Evolutionary conservation across 2,797 vertebrate species (phyloP).

Genomic region (Aldrovandia affinis): DNA sequence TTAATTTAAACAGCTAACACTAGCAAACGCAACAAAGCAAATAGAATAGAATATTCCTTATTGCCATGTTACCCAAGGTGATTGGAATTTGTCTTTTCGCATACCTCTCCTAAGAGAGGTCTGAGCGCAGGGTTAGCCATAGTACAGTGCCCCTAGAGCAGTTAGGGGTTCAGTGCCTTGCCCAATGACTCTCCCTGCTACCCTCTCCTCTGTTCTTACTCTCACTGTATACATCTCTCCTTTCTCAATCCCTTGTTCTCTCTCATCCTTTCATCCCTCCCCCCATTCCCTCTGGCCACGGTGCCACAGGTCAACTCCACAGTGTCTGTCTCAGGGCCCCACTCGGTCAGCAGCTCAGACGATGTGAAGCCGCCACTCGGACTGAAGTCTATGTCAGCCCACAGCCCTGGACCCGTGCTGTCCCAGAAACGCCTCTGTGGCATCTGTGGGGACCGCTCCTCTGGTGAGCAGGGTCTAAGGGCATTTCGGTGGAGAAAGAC

Average conservation of each 20-base stretch:
- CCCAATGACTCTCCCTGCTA: not conserved
- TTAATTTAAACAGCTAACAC: not conserved
- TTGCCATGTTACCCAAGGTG: too few species aligned
- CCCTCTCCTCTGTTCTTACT: not conserved
- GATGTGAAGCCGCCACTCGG: constrained; percentile 93
- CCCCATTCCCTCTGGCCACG: not conserved
- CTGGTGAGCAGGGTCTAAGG: constrained; percentile 68
- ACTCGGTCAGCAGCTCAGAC: constrained; percentile 87
- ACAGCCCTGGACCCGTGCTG: constrained; percentile 80
- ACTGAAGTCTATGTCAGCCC: constrained; percentile 78
- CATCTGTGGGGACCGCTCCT: constrained; percentile 91
- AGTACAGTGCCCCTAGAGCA: too few species aligned
- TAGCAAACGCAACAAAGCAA: not conserved
- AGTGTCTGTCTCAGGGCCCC: constrained; percentile 87
- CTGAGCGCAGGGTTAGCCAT: too few species aligned
- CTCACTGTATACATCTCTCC: not conserved
- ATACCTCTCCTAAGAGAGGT: too few species aligned
- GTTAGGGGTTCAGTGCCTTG: too few species aligned
- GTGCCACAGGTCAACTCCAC: constrained; percentile 87
- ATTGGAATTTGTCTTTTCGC: too few species aligned
- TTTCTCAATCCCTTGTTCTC: not conserved
- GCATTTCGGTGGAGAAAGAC: not conserved
- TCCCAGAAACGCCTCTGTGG: constrained; percentile 88
- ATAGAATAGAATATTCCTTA: too few species aligned
- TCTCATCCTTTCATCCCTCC: not conserved